Base-by-base conservation (phyloP, 2,113 vertebrate species). In the Xyrauchen texanus region DNA sequence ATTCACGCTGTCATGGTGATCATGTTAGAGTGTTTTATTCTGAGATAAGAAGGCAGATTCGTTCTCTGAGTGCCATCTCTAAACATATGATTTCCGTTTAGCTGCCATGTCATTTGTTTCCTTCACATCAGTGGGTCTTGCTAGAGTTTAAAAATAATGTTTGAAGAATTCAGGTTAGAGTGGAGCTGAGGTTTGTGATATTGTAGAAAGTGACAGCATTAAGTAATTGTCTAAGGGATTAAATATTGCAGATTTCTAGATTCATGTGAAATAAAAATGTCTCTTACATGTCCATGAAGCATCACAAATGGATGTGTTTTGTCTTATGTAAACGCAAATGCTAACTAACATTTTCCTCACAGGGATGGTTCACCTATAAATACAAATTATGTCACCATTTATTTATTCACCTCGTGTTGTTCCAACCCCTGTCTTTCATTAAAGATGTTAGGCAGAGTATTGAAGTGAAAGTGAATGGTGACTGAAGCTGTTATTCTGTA, bases 21-120 rank as follows among this genome's bases (percentile, higher is more conserved):
- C 71, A 75, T 81, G 71, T 76, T 64, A 68, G 44, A 61, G 21
- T 15, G 55, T 76, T 81, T 75, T 81, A 67, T 68, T 81, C 71
- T 4, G 71, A 66, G 78, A 80, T 60, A 74, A 34, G 21, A 34
- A 81, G 57, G 70, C 52, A 57, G 42, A 21, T 44, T 12, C 44
- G 42, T 64, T 34, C 44, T 72, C 15, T 74, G 44, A 80, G 68
- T 51, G 72, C 49, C 61, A 53, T 68, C 45, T 34, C 15, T 49
- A 80, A 75, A 62, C 79, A 44, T 15, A 42, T 21, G 8, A 44
- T 64, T 53, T 75, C n/a, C 5, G 53, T 80, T 75, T 61, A 80
- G 34, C 45, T 60, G 74, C 62, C 42, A 53, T 47, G 69, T 51
- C 70, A 75, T 66, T 80, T 80, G 60, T 72, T 76, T 76, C 21